Base-by-base conservation (phyloP, 2,797 vertebrate genomes). In the Bradypus variegatus region DNA sequence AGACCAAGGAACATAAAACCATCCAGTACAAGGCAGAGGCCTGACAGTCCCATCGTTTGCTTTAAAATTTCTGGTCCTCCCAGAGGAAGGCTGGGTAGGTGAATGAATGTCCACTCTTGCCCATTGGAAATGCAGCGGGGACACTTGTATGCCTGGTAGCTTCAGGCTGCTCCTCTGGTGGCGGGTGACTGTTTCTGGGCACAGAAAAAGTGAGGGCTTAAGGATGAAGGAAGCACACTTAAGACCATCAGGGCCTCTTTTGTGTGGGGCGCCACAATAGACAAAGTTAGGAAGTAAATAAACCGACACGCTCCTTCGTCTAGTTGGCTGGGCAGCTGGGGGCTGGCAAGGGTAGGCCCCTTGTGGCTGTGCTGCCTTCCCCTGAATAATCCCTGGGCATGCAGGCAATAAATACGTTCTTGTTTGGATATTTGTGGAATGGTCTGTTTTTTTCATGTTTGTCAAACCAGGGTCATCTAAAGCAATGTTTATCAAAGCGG, bases 391-490 rank as follows among this genome's bases (percentile, higher is more conserved):
- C 82, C 75, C 38, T 70, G n/a, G 60, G 31, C 25, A 58, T 25
- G 67, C 70, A 90, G 41, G 38, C 73, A 82, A 50, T 85, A 81
- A 13, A 55, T 86, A 45, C 2, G 70, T 69, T 70, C 12, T 27
- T 31, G 45, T 83, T 87, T 50, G 48, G 14, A 16, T 93, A 50
- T 85, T 93, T 94, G 60, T 87, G 72, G 15, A 29, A 55, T 83
- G 55, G 62, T 55, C 67, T 79, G 73, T 15, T 50, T 86, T 90
- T 93, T 94, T 72, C 27, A 60, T 12, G 45, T 83, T 94, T 94
- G 81, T 90, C 62, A 85, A 90, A 85, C 21, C 21, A 72, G 14
- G 88, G 48, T 69, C 64, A 33, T 53, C 48, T 64, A 65, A 95
- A 76, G 67, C 72, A 70, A 16, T 76, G 62, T 90, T 86, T 91